Conservation (phyloP, 2,888 invertebrate species). For the Baccha elongata region DNA sequence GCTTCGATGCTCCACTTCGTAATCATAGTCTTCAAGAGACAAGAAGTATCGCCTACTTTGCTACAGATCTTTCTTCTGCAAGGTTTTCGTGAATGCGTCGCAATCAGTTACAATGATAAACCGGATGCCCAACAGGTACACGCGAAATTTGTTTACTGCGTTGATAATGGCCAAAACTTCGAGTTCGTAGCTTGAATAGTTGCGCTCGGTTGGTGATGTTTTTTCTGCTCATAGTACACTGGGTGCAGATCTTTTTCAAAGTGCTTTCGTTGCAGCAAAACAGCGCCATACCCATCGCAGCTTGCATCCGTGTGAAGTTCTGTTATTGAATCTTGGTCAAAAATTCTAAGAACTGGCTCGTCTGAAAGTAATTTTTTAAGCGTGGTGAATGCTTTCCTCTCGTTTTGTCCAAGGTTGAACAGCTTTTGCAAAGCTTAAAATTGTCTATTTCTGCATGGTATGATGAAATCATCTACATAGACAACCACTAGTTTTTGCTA, state of each 20-base stretch:
- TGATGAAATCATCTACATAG: too few relatives aligned
- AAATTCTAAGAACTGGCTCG: not conserved
- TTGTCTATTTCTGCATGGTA: too few relatives aligned
- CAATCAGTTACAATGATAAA: not conserved
- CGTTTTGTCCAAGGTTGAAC: too few relatives aligned
- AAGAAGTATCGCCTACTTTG: too few relatives aligned
- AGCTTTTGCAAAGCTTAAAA: too few relatives aligned
- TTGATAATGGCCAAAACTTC: not conserved
- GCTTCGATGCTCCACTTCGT: too few relatives aligned
- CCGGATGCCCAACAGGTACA: not conserved
- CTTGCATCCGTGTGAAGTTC: constrained; percentile 3
- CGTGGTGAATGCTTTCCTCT: too few relatives aligned
- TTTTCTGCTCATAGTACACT: constrained; percentile 1
- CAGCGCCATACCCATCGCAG: not conserved
- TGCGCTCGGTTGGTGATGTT: not conserved
- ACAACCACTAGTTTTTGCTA: too few relatives aligned
- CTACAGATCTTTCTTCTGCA: too few relatives aligned
- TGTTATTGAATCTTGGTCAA: not conserved
- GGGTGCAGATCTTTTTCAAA: not conserved
- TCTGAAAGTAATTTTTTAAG: not conserved
- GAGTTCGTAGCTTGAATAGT: too few relatives aligned
- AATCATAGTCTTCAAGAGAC: too few relatives aligned
- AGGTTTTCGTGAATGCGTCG: not conserved
- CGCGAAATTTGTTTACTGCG: not conserved
- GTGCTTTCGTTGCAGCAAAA: too few relatives aligned